These are phyloP conservation scores for Nezara viridula DNA, from an alignment of 2,888 invertebrate species.

Conservation along the genomic window DNA sequence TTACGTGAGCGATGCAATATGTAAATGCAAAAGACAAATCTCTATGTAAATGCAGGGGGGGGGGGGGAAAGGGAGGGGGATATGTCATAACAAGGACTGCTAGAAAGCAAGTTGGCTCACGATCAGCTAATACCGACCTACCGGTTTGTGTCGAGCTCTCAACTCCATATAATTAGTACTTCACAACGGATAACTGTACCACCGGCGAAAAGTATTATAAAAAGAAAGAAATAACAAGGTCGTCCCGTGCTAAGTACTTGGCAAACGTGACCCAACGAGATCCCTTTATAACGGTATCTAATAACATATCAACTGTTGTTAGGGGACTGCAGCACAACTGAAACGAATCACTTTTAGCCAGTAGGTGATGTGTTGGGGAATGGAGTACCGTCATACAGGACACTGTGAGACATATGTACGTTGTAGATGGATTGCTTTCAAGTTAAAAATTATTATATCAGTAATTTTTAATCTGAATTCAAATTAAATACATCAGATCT, in stretches of 20 bases:
- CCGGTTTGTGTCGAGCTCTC: background rate
- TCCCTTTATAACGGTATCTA: background rate
- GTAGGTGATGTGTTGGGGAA: background rate
- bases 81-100: background rate
- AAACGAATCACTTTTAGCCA: background rate
- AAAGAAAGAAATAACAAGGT: constrained; percentile 9
- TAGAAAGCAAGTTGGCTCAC: background rate
- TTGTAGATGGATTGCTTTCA: no score
- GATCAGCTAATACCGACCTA: background rate
- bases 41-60: background rate
- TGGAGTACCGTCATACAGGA: background rate
- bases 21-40: constrained; percentile 30
- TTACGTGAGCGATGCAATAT: constrained; percentile 33
- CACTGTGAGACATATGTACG: no score
- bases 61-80: no score
- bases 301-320: background rate
- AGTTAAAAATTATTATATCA: no score
- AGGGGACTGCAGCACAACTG: background rate
- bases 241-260: background rate
- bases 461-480: no score
- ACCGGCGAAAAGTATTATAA: background rate
- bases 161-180: background rate
- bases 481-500: no score
- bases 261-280: background rate
- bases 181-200: background rate